A percentile compares a stretch with the other conserved stretches of the same genome.
Conservation (phyloP, 2,113 vertebrate genomes). For the Glaucidium brasilianum region DNA sequence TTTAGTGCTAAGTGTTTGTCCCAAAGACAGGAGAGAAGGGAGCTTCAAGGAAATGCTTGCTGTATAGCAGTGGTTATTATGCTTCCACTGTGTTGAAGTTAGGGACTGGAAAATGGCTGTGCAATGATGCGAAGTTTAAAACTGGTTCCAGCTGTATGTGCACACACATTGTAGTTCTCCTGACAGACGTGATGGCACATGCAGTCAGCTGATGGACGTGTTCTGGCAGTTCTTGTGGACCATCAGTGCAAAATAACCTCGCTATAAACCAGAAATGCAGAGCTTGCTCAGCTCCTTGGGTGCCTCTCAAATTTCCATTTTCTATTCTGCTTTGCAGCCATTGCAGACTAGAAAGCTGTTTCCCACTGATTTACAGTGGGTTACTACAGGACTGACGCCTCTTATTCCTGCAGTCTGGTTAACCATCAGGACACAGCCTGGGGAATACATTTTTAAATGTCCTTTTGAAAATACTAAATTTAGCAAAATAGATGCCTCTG, state of each 20-base stretch:
- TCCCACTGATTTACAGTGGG: background rate
- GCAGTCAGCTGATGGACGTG: background rate
- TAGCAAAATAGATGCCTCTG: background rate
- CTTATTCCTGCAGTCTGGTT: background rate
- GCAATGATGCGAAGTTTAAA: background rate
- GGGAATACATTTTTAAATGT: background rate
- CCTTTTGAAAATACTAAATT: background rate
- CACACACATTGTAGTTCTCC: background rate
- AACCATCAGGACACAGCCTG: background rate
- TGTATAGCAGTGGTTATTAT: accelerated
- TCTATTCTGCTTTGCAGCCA: background rate
- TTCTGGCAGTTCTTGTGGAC: background rate
- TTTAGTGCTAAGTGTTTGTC: background rate
- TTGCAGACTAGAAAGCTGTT: background rate
- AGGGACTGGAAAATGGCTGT: background rate
- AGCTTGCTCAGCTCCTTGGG: background rate
- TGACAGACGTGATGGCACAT: background rate
- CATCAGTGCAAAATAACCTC: background rate
- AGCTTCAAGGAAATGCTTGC: background rate
- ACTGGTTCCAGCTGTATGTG: background rate
- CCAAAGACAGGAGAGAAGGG: background rate
- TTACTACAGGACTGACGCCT: background rate
- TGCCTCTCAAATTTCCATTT: background rate
- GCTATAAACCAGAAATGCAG: background rate
- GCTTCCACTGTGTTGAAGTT: background rate